These are phyloP conservation scores for Brachyptera risi DNA, from an alignment of 2,888 invertebrate species.

Conservation along the genomic window DNA sequence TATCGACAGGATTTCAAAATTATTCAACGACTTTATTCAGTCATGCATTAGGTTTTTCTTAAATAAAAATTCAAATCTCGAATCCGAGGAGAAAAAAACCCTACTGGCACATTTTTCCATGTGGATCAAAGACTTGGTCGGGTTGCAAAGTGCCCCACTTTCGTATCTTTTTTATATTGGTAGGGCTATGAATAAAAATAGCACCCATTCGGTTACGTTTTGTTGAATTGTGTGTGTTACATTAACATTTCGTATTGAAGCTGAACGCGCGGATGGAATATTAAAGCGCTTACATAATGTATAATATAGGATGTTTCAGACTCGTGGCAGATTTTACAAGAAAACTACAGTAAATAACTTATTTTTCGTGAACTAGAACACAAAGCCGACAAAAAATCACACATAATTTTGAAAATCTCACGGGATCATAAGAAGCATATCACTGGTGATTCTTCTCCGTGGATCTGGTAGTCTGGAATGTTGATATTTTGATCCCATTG, in stretches of 20 bases:
- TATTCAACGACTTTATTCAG: constrained; percentile 5
- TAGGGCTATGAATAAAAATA: constrained; percentile 15
- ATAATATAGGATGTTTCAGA: too few species aligned
- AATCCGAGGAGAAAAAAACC: neutral
- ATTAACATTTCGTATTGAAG: constrained; percentile 5
- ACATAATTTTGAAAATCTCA: neutral
- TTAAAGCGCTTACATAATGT: too few species aligned
- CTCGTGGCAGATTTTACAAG: neutral
- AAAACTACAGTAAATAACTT: neutral
- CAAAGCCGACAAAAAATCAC: neutral
- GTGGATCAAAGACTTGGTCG: neutral
- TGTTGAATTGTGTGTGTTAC: constrained; percentile 6
- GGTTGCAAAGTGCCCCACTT: constrained; percentile 5
- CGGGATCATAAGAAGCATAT: neutral
- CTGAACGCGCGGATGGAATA: neutral
- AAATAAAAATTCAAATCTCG: constrained; percentile 13
- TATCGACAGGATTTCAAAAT: neutral
- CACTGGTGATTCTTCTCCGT: neutral
- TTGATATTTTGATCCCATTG: constrained; percentile 8
- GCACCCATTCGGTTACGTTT: constrained; percentile 4
- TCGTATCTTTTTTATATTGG: constrained; percentile 9
- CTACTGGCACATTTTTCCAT: constrained; percentile 2
- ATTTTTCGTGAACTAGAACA: neutral
- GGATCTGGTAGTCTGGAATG: neutral
- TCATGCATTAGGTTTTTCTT: constrained; percentile 5